Conservation (phyloP, 2,797 vertebrate genomes). For the Siniperca scherzeri region DNA sequence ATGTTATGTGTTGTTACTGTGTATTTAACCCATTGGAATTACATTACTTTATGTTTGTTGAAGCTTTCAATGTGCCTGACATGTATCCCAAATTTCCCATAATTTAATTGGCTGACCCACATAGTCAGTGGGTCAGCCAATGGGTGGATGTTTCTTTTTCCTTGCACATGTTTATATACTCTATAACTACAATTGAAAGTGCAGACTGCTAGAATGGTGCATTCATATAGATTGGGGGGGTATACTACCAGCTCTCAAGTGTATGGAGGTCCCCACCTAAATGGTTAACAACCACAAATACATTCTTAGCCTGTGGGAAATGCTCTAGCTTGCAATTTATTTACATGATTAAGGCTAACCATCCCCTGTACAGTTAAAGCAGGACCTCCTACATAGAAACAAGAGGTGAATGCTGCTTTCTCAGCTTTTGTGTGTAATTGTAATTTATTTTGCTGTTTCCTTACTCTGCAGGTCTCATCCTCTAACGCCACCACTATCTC, state of each 20-base stretch:
- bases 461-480: slow-evolving; percentile 89
- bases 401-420: fast-evolving
- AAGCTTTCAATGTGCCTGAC: not conserved
- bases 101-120: not conserved
- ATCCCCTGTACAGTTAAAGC: not conserved
- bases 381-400: not conserved
- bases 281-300: not conserved
- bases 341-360: not conserved
- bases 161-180: not conserved
- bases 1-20: too few species aligned
- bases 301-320: not conserved
- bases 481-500: slow-evolving; percentile 91
- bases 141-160: too few species aligned
- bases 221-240: not conserved
- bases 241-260: not conserved
- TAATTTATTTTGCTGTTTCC: not conserved
- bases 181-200: not conserved
- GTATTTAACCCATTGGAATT: not conserved
- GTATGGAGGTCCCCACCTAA: not conserved
- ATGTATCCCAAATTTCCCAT: not conserved
- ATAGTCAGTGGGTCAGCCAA: too few species aligned
- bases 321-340: not conserved
- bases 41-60: not conserved
- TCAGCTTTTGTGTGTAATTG: not conserved
- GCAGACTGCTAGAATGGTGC: not conserved